Evolutionary conservation across 2,113 vertebrate species (phyloP).

Genomic region (Bostrychus sinensis): DNA sequence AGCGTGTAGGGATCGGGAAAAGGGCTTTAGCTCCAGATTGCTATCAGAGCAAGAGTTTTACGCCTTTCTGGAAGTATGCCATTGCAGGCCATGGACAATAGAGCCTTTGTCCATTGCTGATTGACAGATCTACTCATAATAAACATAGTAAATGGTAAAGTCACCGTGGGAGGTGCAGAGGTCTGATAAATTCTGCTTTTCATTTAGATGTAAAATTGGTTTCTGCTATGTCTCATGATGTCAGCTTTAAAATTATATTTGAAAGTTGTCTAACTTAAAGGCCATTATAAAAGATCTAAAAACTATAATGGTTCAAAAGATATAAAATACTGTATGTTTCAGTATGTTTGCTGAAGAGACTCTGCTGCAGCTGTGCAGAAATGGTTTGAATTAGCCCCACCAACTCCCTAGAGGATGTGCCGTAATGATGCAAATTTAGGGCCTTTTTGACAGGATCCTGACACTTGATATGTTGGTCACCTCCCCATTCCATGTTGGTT

Average conservation of each 20-base stretch:
- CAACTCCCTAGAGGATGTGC: slow-evolving; percentile 56
- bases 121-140: slow-evolving; percentile 71
- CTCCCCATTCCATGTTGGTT: slow-evolving; percentile 67
- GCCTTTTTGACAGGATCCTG: slow-evolving; percentile 72
- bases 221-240: slow-evolving; percentile 59
- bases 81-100: slow-evolving; percentile 64
- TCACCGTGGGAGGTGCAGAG: slow-evolving; percentile 56
- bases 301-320: slow-evolving; percentile 17
- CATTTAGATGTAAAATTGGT: slow-evolving; percentile 44
- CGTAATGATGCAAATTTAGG: slow-evolving; percentile 73
- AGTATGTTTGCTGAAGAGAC: slow-evolving; percentile 34
- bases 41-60: slow-evolving; percentile 73
- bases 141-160: slow-evolving; percentile 71
- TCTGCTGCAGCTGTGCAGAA: slow-evolving; percentile 42
- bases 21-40: slow-evolving; percentile 77
- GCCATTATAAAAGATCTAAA: slow-evolving; percentile 41
- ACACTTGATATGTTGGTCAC: slow-evolving; percentile 73
- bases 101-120: slow-evolving; percentile 73
- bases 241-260: slow-evolving; percentile 39
- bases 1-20: slow-evolving; percentile 66
- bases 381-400: slow-evolving; percentile 72
- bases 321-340: slow-evolving; percentile 34
- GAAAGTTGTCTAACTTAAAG: slow-evolving; percentile 39
- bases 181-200: slow-evolving; percentile 56
- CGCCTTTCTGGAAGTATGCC: slow-evolving; percentile 69